Evolutionary conservation across 2,113 vertebrate species (phyloP), one percentile per base, ranked within the genome.

Genomic region (Sinocyclocheilus rhinocerous): DNA sequence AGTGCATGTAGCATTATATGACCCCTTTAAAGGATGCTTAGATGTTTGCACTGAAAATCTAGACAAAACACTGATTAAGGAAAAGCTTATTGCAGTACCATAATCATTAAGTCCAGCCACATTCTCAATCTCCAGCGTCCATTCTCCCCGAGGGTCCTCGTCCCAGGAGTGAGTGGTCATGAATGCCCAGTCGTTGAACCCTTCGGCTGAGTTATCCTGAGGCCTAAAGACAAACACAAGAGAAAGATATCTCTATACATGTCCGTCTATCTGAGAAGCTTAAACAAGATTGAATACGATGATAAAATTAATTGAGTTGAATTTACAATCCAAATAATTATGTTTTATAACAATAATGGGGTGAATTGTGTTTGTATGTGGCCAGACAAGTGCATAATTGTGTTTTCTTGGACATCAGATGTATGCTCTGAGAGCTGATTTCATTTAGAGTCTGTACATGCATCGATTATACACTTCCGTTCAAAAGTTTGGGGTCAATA

Each of bases 111-210:
- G 95, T 11, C 95, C 95, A 0, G 95, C 96, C 33, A 96, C 95
- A 84, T 98, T 99, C 90, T 99, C 97, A 0, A 99, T 96, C 91
- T 99, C 97, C 88, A 99, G 93, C 76, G 95, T 94, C 98, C 98
- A 99, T 63, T 99, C 97, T 55, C 98, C 98, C 0, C 95, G 91
- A 1, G 98, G 97, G 72, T 98, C 95, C 92, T 99, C 98, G 0
- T 97, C 98, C 98, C 98, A 99, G 0, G 97, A 97, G 89, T 99
- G 98, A 0, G 97, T 99, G 0, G 96, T 97, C 98, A 99, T 99
- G 88, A 99, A 99, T 45, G 97, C 97, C 98, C 98, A 99, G 90
- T 99, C 97, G 0, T 94, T 97, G 90, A 99, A 99, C 59, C 98
- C 98, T 2, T 99, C 98, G 0, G 96, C 95, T 0, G 98, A 98